Conservation (phyloP, 30 jellyfish, hydroid and myxozoan species). For the Hydractinia symbiolongicarpus region DNA sequence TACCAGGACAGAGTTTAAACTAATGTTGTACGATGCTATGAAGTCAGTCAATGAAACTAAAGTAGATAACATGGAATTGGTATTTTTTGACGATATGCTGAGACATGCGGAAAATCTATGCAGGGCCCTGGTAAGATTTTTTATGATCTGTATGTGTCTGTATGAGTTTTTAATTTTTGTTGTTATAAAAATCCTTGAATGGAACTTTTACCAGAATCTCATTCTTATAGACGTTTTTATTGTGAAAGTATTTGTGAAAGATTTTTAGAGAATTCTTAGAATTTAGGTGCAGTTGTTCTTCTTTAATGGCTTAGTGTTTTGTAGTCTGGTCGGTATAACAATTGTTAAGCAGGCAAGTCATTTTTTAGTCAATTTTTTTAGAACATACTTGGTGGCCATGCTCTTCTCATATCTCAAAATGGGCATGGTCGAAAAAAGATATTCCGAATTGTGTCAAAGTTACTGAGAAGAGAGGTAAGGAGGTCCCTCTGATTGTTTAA, state of each 20-base stretch:
- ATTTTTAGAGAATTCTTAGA: too few relatives aligned
- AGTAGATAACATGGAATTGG: conserved; percentile 25
- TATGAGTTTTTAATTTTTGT: too few relatives aligned
- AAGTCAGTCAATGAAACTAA: background rate
- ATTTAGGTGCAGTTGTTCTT: too few relatives aligned
- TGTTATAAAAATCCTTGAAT: too few relatives aligned
- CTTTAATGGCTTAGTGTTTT: too few relatives aligned
- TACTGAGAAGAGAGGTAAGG: conserved; percentile 49
- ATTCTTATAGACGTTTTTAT: too few relatives aligned
- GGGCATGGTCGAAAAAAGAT: conserved; percentile 60
- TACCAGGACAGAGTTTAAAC: too few relatives aligned
- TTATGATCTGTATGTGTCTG: background rate
- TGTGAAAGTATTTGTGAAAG: too few relatives aligned
- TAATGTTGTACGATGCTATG: too few relatives aligned
- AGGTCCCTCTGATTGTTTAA: background rate
- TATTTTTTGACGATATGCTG: conserved; percentile 43
- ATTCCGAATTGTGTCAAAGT: conserved; percentile 43
- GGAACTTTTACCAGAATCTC: too few relatives aligned
- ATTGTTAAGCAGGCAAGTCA: too few relatives aligned
- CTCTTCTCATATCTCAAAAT: conserved; percentile 41
- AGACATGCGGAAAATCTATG: conserved; percentile 46
- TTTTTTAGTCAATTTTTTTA: conserved; percentile 37
- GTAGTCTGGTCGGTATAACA: too few relatives aligned
- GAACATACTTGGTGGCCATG: conserved; percentile 70
- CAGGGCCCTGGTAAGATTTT: conserved; percentile 40